Evolutionary conservation across 92 coral and sea anemone genomes (phyloP).

Genomic region (Pocillopora grandis): DNA sequence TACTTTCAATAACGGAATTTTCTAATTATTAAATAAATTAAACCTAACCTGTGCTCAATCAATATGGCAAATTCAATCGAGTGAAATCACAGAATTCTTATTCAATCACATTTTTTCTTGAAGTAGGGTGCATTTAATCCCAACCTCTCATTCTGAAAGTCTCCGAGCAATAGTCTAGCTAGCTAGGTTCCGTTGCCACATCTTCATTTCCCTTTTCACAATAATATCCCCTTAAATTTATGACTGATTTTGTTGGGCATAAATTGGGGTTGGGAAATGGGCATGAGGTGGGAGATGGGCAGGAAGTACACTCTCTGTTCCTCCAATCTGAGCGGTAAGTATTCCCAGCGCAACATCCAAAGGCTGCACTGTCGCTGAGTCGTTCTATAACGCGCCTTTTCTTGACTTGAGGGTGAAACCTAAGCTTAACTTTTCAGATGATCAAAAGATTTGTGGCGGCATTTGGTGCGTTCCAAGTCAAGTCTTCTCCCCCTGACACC

Average conservation of each 20-base stretch:
- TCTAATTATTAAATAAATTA: too few relatives aligned
- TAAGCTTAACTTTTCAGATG: conserved; percentile 33
- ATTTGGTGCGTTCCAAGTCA: conserved; percentile 46
- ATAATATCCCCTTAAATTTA: conserved; percentile 37
- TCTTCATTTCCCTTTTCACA: conserved; percentile 42
- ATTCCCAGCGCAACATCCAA: conserved; percentile 48
- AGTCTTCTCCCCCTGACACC: background rate
- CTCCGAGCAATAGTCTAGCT: background rate
- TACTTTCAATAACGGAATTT: too few relatives aligned
- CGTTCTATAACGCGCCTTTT: background rate
- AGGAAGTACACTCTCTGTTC: conserved; percentile 23
- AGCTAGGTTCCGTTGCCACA: background rate
- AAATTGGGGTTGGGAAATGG: background rate
- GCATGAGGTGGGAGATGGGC: background rate
- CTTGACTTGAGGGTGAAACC: background rate
- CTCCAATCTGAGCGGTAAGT: conserved; percentile 31
- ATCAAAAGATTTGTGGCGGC: conserved; percentile 51
- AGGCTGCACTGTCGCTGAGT: background rate
- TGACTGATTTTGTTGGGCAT: conserved; percentile 20
- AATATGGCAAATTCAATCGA: too few relatives aligned
- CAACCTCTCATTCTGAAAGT: background rate
- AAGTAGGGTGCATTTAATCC: background rate
- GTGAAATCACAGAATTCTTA: too few relatives aligned
- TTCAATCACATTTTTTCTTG: background rate
- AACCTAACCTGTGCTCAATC: too few relatives aligned